These are phyloP conservation scores for Psilanteris sp. DNA, from an alignment of 1,140 invertebrate species.

Conservation along the genomic window DNA sequence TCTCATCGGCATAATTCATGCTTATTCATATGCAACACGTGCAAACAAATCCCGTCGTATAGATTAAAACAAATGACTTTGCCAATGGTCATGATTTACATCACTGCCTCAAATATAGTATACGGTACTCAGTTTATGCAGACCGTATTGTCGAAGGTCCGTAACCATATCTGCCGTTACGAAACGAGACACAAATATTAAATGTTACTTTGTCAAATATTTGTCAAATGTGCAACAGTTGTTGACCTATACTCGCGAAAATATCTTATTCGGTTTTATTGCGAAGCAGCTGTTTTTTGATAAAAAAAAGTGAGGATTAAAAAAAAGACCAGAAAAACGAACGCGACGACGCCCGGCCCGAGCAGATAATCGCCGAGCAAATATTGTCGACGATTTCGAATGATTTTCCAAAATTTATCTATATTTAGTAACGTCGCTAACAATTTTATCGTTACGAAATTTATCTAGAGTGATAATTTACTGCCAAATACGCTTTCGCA, in stretches of 20 bases:
- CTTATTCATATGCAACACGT: conserved; percentile 31
- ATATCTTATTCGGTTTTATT: not conserved
- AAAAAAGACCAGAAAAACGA: no score
- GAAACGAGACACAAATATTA: conserved; percentile 24
- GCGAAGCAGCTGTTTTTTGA: no score
- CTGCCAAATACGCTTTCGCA: no score
- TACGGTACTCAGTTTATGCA: conserved; percentile 16
- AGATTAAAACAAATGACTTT: conserved; percentile 45
- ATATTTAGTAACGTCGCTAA: no score
- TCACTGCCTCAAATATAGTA: conserved; percentile 33
- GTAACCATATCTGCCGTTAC: conserved; percentile 39
- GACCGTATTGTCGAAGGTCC: conserved; percentile 50
- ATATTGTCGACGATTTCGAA: no score
- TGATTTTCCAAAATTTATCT: no score
- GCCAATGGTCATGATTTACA: conserved; percentile 45
- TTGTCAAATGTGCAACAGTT: conserved; percentile 19
- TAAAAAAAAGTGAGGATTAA: no score
- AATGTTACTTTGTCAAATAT: conserved; percentile 30
- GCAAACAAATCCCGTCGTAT: conserved; percentile 9
- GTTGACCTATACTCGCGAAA: not conserved
- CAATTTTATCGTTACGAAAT: no score
- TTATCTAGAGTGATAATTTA: no score
- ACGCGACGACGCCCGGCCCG: no score
- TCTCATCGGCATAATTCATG: conserved; percentile 20
- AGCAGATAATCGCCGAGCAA: no score